Conservation (phyloP, 2,113 vertebrate species). For the Ophiodon elongatus region DNA sequence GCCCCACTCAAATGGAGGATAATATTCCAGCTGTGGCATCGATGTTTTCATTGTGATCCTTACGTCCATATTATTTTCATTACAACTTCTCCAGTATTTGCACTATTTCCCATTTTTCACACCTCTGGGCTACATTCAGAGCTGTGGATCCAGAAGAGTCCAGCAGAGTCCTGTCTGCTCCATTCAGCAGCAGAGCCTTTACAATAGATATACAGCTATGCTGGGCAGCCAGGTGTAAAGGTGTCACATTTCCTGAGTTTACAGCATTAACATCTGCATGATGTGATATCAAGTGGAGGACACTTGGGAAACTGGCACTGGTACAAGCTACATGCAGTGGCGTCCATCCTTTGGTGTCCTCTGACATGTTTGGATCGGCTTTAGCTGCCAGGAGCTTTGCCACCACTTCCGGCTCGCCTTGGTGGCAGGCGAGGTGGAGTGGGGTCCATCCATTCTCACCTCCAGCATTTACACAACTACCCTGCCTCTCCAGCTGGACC, state of each 20-base stretch:
- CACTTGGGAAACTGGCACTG: slow-evolving; percentile 78
- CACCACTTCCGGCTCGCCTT: slow-evolving; percentile 76
- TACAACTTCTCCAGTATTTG: slow-evolving; percentile 72
- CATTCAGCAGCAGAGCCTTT: slow-evolving; percentile 85
- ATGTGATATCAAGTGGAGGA: slow-evolving; percentile 85
- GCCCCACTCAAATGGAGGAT: not conserved
- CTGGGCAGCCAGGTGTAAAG: slow-evolving; percentile 87
- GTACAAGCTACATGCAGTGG: slow-evolving; percentile 88
- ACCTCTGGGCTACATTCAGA: slow-evolving; percentile 81
- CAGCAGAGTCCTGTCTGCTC: slow-evolving; percentile 72
- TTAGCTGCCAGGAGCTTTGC: slow-evolving; percentile 81
- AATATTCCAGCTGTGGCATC: not conserved
- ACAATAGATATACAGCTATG: slow-evolving; percentile 83
- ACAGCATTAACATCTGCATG: slow-evolving; percentile 81
- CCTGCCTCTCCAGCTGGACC: slow-evolving; percentile 81
- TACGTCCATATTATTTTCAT: not conserved
- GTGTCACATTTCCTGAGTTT: slow-evolving; percentile 83
- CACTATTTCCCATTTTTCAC: slow-evolving; percentile 78
- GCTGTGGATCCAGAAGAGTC: slow-evolving; percentile 83
- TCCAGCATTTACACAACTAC: slow-evolving; percentile 69
- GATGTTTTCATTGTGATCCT: not conserved
- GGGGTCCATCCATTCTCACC: slow-evolving; percentile 87
- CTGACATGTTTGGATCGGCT: slow-evolving; percentile 81
- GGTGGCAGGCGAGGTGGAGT: slow-evolving; percentile 87
- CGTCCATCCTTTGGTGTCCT: slow-evolving; percentile 84